Conservation (phyloP, 2,113 vertebrate genomes). For the Zosterops lateralis region DNA sequence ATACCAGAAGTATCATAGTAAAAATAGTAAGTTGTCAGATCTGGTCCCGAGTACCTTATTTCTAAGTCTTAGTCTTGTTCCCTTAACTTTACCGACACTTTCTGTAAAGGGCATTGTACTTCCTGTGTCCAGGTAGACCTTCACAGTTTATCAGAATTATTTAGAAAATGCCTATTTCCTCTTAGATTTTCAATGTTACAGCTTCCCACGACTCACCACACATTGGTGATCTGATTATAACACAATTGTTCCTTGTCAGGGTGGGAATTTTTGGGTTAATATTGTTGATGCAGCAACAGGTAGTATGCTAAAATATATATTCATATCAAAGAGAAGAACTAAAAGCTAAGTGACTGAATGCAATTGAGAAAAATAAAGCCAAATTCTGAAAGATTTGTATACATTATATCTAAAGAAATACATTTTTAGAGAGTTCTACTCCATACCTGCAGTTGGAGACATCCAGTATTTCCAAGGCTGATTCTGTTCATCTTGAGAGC, state of each 20-base stretch:
- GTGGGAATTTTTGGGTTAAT: neutral
- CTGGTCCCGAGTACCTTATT: neutral
- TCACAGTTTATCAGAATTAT: neutral
- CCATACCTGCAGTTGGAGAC: neutral
- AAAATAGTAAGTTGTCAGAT: neutral
- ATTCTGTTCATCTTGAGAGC: constrained; percentile 38
- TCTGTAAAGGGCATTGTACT: neutral
- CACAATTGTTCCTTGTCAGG: neutral
- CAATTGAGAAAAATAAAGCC: neutral
- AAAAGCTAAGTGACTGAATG: neutral
- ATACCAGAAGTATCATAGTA: neutral
- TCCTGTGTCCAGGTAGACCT: neutral
- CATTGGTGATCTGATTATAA: neutral
- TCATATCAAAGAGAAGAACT: neutral
- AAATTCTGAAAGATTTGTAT: neutral
- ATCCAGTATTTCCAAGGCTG: neutral
- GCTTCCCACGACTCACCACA: neutral
- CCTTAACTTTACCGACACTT: neutral
- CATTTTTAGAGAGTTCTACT: neutral
- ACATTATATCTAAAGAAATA: neutral
- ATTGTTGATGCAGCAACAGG: neutral
- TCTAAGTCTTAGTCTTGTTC: neutral
- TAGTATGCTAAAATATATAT: neutral
- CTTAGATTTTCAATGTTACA: neutral
- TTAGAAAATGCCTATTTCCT: neutral